phyloP scores from a whole-genome alignment of 2,888 invertebrate genomes.

The Alloscopus bannaensis region DNA sequence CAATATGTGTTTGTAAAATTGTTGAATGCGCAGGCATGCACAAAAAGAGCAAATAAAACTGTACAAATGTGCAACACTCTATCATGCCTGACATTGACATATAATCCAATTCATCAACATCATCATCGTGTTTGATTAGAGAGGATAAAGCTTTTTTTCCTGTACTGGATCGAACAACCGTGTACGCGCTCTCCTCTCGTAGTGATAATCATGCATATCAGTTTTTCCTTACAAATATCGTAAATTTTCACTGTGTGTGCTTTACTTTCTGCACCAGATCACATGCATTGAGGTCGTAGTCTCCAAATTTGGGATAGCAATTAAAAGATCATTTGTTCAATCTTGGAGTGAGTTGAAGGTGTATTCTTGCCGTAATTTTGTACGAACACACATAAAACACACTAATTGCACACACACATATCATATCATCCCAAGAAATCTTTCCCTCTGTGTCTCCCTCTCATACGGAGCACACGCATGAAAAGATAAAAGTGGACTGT shows the following conservation, averaged over 20 bases:
- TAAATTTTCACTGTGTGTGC: conserved; percentile 57
- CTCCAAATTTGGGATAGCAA: conserved; percentile 59
- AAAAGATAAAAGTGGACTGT: too few species aligned
- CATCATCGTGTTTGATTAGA: not conserved
- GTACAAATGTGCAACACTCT: not conserved
- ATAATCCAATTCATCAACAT: conserved; percentile 34
- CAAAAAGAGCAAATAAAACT: not conserved
- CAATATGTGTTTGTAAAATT: too few species aligned
- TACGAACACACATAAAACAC: not conserved
- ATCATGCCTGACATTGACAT: conserved; percentile 43
- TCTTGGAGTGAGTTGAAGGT: too few species aligned
- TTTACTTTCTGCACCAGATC: conserved; percentile 54
- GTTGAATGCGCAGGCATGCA: too few species aligned
- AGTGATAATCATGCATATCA: conserved; percentile 14
- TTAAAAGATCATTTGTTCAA: conserved; percentile 55
- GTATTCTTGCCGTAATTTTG: not conserved
- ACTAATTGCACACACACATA: not conserved
- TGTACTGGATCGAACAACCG: conserved; percentile 15
- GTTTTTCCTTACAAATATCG: conserved; percentile 4
- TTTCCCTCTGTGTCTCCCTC: too few species aligned
- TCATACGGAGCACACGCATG: too few species aligned
- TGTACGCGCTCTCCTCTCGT: not conserved
- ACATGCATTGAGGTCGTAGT: conserved; percentile 55
- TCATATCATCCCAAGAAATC: conserved; percentile 4
- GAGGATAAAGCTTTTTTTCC: conserved; percentile 14